Evolutionary conservation across 2,113 vertebrate genomes (phyloP), one percentile per base, ranked within the genome.

Genomic region (Phylloscopus trochilus): DNA sequence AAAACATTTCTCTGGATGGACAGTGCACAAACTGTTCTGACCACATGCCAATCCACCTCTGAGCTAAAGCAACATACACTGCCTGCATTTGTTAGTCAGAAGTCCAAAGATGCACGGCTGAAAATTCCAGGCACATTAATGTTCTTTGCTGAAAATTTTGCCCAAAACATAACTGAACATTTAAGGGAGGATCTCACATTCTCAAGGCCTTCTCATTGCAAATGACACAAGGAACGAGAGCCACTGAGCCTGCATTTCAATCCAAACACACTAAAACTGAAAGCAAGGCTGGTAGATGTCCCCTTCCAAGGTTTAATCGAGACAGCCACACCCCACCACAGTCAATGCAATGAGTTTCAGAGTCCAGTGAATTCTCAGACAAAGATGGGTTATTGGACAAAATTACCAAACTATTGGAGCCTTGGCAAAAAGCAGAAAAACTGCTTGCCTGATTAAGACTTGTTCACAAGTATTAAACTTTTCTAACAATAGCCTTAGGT

Each of bases 1-100:
- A n/a, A 93, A 92, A 86, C 84, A 96, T 92, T 90, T 91, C 82
- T 91, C 64, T 23, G 35, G 79, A 85, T 74, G 91, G 93, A 81
- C 91, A 90, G 85, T 70, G 63, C 49, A 51, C 2, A 90, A 73
- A 73, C 66, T 94, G 70, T 73, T 87, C 85, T 77, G 94, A 90
- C 87, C 85, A 87, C 52, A 90, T 72, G 63, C 28, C 94, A 92
- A 89, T 33, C 92, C 68, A 87, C 21, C 81, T 75, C 49, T 9
- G 33, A 93, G 66, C 85, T 83, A 82, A 92, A 78, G 63, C 56
- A 89, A 81, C 90, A 73, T 24, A 53, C 31, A 43, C 76, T 47
- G 56, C 75, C 67, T 41, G 44, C 51, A 49, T 55, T 70, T 69
- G 69, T 59, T 60, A 89, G 52, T 24, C 31, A 31, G 52, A 92